Conservation (phyloP, 2,797 vertebrate species). For the Sandelia bainsii region DNA sequence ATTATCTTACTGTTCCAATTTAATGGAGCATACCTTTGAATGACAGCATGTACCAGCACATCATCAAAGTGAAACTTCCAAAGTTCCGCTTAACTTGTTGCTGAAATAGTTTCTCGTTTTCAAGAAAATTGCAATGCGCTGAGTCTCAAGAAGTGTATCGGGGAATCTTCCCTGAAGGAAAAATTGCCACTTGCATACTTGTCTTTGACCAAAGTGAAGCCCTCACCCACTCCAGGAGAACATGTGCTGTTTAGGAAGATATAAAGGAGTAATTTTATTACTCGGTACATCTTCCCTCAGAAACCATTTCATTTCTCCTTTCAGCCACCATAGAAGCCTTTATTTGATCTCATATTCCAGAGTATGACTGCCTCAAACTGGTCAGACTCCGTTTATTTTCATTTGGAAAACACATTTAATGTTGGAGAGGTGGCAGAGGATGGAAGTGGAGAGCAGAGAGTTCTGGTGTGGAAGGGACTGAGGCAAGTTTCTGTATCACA, state of each 20-base stretch:
- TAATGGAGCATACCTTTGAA: slow-evolving; percentile 84
- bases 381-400: slow-evolving; percentile 87
- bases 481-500: slow-evolving; percentile 76
- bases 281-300: slow-evolving; percentile 86
- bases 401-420: slow-evolving; percentile 91
- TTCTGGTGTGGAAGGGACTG: slow-evolving; percentile 58
- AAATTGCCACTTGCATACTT: slow-evolving; percentile 88
- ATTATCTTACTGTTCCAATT: slow-evolving; percentile 81
- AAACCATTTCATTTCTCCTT: slow-evolving; percentile 88
- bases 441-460: slow-evolving; percentile 69
- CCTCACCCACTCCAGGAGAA: slow-evolving; percentile 85
- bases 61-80: slow-evolving; percentile 85
- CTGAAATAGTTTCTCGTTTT: slow-evolving; percentile 86
- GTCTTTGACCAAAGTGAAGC: slow-evolving; percentile 85
- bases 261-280: slow-evolving; percentile 91
- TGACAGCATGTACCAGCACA: slow-evolving; percentile 74
- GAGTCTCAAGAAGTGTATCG: slow-evolving; percentile 82
- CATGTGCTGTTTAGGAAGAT: slow-evolving; percentile 88
- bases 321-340: slow-evolving; percentile 87
- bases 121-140: slow-evolving; percentile 83
- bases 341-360: slow-evolving; percentile 90
- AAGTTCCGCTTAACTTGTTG: slow-evolving; percentile 86
- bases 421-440: slow-evolving; percentile 80
- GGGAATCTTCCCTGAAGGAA: slow-evolving; percentile 82
- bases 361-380: slow-evolving; percentile 86